A percentile compares a stretch with the other conserved stretches of the same genome.
phyloP scores from a whole-genome alignment of 23 tunicate species.

The Corella eumyota region DNA sequence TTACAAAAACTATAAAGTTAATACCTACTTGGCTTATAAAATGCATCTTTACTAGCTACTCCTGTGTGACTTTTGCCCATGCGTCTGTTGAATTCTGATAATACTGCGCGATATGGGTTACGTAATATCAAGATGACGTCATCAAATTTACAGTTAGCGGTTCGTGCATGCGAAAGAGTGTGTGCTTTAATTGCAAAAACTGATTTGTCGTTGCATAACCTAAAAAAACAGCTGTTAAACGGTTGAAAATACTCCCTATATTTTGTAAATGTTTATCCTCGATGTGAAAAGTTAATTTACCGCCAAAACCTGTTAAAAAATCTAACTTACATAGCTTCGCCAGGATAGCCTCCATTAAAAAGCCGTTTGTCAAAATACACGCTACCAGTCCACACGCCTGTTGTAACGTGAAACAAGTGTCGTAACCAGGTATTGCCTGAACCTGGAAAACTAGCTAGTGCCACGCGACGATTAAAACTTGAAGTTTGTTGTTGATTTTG shows the following conservation, averaged over 20 bases:
- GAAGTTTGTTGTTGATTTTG: neutral
- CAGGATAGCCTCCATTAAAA: slow-evolving; percentile 30
- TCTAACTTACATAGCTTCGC: slow-evolving; percentile 23
- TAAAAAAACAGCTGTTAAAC: neutral
- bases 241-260: neutral
- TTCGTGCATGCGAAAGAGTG: slow-evolving; percentile 8
- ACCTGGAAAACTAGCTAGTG: slow-evolving; percentile 53
- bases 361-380: slow-evolving; percentile 29
- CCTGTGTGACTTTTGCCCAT: slow-evolving; percentile 21
- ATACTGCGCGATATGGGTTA: slow-evolving; percentile 30
- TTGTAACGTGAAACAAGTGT: slow-evolving; percentile 37
- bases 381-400: slow-evolving; percentile 64
- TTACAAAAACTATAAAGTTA: too few relatives aligned
- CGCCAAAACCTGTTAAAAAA: too few relatives aligned
- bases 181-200: slow-evolving; percentile 15
- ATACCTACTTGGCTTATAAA: neutral
- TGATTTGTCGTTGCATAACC: slow-evolving; percentile 15
- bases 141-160: slow-evolving; percentile 22
- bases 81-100: slow-evolving; percentile 40
- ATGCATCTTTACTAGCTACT: slow-evolving; percentile 11
- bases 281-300: too few relatives aligned
- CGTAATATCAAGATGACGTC: slow-evolving; percentile 18
- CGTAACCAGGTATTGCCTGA: slow-evolving; percentile 59
- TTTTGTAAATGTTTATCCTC: too few relatives aligned
- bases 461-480: slow-evolving; percentile 23